phyloP scores from a whole-genome alignment of 2,797 vertebrate species.

The Silurus aristotelis region DNA sequence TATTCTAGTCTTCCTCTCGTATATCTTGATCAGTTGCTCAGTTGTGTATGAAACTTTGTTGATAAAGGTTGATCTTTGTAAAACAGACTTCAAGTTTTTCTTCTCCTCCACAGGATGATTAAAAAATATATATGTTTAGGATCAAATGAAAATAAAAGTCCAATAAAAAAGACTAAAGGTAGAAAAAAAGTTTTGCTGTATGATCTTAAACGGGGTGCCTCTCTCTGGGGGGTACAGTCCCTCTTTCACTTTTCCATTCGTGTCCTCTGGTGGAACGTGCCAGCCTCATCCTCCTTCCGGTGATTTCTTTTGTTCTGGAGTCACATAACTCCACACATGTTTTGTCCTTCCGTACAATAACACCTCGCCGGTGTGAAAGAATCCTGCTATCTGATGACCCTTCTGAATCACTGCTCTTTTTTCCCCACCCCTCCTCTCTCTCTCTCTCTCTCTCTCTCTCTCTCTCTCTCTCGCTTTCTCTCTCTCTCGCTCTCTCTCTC shows the following conservation, averaged over 20 bases:
- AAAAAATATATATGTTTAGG: not conserved
- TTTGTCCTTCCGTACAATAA: slow-evolving; percentile 65
- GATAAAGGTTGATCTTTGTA: slow-evolving; percentile 14
- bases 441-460: slow-evolving; percentile 71
- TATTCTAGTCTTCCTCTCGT: slow-evolving; percentile 20
- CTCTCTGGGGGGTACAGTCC: slow-evolving; percentile 47
- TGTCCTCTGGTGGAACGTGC: slow-evolving; percentile 55
- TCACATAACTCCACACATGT: slow-evolving; percentile 84
- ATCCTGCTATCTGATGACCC: slow-evolving; percentile 79
- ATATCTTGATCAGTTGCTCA: not conserved
- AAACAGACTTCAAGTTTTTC: slow-evolving; percentile 20
- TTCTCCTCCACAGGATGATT: slow-evolving; percentile 23
- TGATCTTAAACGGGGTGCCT: slow-evolving; percentile 46
- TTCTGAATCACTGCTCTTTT: slow-evolving; percentile 73
- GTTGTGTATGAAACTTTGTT: slow-evolving; percentile 12
- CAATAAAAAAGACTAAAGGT: not conserved
- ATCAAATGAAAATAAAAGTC: slow-evolving; percentile 51
- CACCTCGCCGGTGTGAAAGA: slow-evolving; percentile 75
- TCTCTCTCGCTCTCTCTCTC: slow-evolving; percentile 58
- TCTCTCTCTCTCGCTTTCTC: slow-evolving; percentile 52
- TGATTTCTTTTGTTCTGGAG: slow-evolving; percentile 74
- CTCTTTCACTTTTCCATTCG: slow-evolving; percentile 61
- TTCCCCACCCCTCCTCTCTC: slow-evolving; percentile 72
- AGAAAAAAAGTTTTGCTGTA: slow-evolving; percentile 52
- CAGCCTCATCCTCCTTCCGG: slow-evolving; percentile 64